Conservation (phyloP, 1,140 invertebrate genomes). For the Drosophila ananassae region DNA sequence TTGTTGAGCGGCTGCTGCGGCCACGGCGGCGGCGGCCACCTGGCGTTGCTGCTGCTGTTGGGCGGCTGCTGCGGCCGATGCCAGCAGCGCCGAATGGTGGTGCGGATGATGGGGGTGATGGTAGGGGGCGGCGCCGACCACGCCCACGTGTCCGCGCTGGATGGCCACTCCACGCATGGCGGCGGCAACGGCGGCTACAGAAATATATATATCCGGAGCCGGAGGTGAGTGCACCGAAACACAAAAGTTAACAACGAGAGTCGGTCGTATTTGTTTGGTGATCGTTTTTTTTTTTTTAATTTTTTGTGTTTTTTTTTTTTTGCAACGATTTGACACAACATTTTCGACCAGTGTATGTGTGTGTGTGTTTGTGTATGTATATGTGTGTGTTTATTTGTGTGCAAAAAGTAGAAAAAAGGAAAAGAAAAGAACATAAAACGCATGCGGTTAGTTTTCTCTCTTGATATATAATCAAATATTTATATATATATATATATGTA, state of each 20-base stretch:
- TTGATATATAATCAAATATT: slow-evolving; percentile 77
- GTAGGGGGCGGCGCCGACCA: slow-evolving; percentile 85
- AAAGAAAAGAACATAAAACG: slow-evolving; percentile 84
- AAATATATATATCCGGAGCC: slow-evolving; percentile 11
- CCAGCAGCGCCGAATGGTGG: slow-evolving; percentile 86
- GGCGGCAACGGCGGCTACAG: slow-evolving; percentile 85
- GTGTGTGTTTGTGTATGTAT: slow-evolving; percentile 44
- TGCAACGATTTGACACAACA: slow-evolving; percentile 77
- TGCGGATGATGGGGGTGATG: slow-evolving; percentile 85
- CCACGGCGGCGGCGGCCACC: slow-evolving; percentile 87
- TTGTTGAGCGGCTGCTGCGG: slow-evolving; percentile 87
- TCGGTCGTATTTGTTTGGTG: slow-evolving; percentile 37
- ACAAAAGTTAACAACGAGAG: slow-evolving; percentile 33
- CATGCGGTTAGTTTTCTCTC: slow-evolving; percentile 84
- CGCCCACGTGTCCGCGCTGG: slow-evolving; percentile 87
- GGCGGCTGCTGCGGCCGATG: slow-evolving; percentile 86
- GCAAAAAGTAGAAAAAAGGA: slow-evolving; percentile 81
- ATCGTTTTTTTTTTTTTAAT: slow-evolving; percentile 32
- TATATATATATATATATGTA: slow-evolving; percentile 43
- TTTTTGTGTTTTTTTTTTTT: slow-evolving; percentile 52
- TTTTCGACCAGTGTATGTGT: slow-evolving; percentile 65
- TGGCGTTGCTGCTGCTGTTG: slow-evolving; percentile 87
- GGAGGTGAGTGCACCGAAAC: slow-evolving; percentile 42
- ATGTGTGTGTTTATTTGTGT: slow-evolving; percentile 69
- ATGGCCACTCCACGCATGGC: slow-evolving; percentile 88